Percentiles rank a stretch among this genome's conserved stretches.
phyloP scores from a whole-genome alignment of 1,140 invertebrate species.

The Ceratina japonica region DNA sequence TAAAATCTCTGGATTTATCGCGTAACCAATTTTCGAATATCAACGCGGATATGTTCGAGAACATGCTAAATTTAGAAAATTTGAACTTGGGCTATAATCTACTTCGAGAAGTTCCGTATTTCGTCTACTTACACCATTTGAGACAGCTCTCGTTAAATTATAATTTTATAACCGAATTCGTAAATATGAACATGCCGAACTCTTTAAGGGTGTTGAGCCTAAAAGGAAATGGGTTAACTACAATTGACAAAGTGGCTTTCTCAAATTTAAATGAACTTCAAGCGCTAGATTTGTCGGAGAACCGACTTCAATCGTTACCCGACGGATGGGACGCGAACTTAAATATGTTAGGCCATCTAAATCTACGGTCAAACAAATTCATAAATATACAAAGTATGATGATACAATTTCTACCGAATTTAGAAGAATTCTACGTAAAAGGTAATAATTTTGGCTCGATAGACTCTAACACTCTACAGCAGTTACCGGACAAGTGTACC shows the following conservation, averaged over 20 bases:
- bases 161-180: conserved; percentile 28
- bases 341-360: conserved; percentile 12
- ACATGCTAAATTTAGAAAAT: not conserved
- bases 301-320: conserved; percentile 18
- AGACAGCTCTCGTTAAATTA: conserved; percentile 20
- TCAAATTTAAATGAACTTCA: not conserved
- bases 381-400: not conserved
- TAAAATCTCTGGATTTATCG: conserved; percentile 24
- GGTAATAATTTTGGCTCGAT: conserved; percentile 17
- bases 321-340: not conserved
- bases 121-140: not conserved
- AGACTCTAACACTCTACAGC: not conserved
- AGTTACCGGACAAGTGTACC: not conserved
- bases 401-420: rapidly evolving
- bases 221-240: conserved; percentile 15
- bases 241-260: conserved; percentile 1
- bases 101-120: not conserved
- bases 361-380: conserved; percentile 38
- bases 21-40: not conserved
- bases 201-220: conserved; percentile 33
- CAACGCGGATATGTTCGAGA: not conserved
- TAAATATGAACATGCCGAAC: not conserved
- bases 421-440: conserved; percentile 36
- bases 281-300: conserved; percentile 41
- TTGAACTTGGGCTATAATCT: conserved; percentile 40